Conservation (phyloP, 2,888 invertebrate genomes). For the Lepetodrilus schrolli region DNA sequence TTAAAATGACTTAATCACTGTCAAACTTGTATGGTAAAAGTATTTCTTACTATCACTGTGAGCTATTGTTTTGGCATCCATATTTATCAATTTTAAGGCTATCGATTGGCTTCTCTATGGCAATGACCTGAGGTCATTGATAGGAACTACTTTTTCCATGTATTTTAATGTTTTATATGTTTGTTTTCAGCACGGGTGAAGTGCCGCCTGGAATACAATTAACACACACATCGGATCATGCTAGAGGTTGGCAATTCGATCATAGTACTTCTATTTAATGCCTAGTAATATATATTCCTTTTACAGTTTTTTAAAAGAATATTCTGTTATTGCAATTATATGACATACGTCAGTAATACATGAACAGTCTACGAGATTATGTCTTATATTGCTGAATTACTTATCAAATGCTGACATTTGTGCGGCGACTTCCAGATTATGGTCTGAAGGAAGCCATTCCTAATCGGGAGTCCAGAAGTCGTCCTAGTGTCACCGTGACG, state of each 20-base stretch:
- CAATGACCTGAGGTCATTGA: too few relatives aligned
- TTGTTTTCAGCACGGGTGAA: constrained; percentile 59
- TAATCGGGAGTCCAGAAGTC: constrained; percentile 61
- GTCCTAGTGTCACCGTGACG: constrained; percentile 94
- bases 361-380: neutral
- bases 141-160: too few relatives aligned
- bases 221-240: constrained; percentile 48
- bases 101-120: too few relatives aligned
- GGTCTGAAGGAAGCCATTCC: constrained; percentile 74
- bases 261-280: neutral
- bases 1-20: too few relatives aligned
- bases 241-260: constrained; percentile 39
- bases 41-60: too few relatives aligned
- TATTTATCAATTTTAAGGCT: too few relatives aligned
- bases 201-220: constrained; percentile 63
- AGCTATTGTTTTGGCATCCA: too few relatives aligned
- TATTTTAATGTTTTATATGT: too few relatives aligned
- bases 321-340: neutral
- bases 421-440: constrained; percentile 76
- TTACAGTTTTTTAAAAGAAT: neutral
- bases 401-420: too few relatives aligned
- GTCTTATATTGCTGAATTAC: too few relatives aligned
- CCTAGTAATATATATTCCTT: neutral
- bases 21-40: too few relatives aligned
- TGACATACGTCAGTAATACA: neutral